Percentiles rank a stretch among this genome's conserved stretches.
Conservation (phyloP, 2,888 invertebrate species). For the Epinotia demarniana region DNA sequence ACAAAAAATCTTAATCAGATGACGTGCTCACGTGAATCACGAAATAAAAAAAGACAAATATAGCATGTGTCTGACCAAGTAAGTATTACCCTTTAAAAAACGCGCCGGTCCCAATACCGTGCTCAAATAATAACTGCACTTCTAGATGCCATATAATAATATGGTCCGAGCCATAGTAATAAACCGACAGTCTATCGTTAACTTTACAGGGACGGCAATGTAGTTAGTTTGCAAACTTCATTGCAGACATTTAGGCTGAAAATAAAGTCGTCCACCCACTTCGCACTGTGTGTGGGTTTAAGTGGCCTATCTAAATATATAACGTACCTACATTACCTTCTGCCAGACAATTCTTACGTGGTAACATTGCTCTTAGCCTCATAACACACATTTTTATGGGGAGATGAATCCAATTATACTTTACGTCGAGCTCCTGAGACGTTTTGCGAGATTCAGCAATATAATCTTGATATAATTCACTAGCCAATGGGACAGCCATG, state of each 20-base stretch:
- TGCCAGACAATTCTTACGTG: slow-evolving; percentile 58
- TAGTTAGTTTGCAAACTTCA: slow-evolving; percentile 19
- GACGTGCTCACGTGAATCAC: neutral
- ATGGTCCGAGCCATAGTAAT: neutral
- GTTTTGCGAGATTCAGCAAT: neutral
- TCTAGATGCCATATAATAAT: neutral
- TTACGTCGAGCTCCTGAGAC: neutral
- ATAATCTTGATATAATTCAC: neutral
- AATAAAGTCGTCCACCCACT: slow-evolving; percentile 23
- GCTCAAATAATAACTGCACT: neutral
- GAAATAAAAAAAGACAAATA: neutral
- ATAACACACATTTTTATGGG: too few species aligned
- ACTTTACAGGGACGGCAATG: neutral
- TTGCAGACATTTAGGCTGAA: slow-evolving; percentile 18
- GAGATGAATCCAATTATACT: neutral
- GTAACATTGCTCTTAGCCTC: too few species aligned
- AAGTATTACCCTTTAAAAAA: neutral
- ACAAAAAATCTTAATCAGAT: neutral
- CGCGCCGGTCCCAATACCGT: neutral
- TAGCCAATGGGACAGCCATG: neutral
- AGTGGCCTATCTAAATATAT: slow-evolving; percentile 20
- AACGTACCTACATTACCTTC: neutral
- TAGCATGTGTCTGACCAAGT: neutral
- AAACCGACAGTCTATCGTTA: neutral
- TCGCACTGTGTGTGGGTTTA: slow-evolving; percentile 11